These are phyloP conservation scores for Cantharis flavilabris DNA, from an alignment of 2,888 invertebrate species.

Conservation along the genomic window DNA sequence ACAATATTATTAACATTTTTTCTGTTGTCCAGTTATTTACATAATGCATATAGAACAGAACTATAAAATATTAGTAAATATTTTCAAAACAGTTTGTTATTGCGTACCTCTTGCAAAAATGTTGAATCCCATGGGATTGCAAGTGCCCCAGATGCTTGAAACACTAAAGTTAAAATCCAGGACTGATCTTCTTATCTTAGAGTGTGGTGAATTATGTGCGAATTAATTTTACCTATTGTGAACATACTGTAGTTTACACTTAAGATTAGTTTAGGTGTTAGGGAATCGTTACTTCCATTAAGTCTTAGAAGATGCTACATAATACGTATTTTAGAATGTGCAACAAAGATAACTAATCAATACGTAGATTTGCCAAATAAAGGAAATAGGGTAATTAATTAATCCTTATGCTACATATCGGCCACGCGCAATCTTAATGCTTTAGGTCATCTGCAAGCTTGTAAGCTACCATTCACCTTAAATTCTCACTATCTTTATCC, in stretches of 20 bases:
- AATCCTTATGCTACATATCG: conserved; percentile 36
- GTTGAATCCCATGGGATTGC: neutral
- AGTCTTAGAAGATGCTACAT: neutral
- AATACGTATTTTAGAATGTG: conserved; percentile 2
- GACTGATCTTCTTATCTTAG: conserved; percentile 5
- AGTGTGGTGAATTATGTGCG: conserved; percentile 32
- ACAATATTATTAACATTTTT: no score
- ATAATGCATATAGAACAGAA: no score
- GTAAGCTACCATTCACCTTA: conserved; percentile 26
- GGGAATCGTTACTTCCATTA: neutral
- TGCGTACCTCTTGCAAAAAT: neutral
- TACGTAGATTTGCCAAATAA: conserved; percentile 12
- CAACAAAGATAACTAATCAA: conserved; percentile 11
- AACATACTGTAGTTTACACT: conserved; percentile 25
- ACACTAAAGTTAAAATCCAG: neutral
- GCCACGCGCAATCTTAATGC: conserved; percentile 47
- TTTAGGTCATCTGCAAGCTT: conserved; percentile 26
- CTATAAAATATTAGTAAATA: neutral
- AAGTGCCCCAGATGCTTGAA: neutral
- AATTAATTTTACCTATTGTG: conserved; percentile 30
- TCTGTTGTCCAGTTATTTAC: no score
- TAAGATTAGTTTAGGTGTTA: neutral
- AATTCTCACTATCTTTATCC: conserved; percentile 27
- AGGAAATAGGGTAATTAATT: conserved; percentile 33
- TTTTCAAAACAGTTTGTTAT: neutral